These are phyloP conservation scores for Molanna angustata DNA, from an alignment of 2,888 invertebrate genomes.

Conservation along the genomic window DNA sequence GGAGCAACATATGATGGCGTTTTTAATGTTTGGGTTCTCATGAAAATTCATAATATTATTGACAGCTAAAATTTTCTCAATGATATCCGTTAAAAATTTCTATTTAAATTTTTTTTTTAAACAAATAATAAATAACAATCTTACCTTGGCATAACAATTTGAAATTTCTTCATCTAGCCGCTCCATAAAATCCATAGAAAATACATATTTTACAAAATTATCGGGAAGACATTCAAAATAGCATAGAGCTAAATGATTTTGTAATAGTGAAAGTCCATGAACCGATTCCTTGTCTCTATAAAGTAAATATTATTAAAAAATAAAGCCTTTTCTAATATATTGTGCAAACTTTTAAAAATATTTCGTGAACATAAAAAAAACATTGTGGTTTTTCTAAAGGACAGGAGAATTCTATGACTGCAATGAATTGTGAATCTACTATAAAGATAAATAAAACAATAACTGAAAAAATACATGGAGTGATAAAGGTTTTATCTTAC, in stretches of 20 bases:
- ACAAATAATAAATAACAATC: not conserved
- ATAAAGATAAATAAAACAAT: too few species aligned
- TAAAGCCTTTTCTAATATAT: not conserved
- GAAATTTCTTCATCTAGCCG: slow-evolving; percentile 26
- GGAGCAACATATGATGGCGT: too few species aligned
- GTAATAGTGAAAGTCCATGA: slow-evolving; percentile 10
- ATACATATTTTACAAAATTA: slow-evolving; percentile 25
- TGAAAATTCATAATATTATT: too few species aligned
- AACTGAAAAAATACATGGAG: too few species aligned
- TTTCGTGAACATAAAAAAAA: too few species aligned
- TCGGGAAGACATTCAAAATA: slow-evolving; percentile 20
- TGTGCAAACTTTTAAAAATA: too few species aligned
- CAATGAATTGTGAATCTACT: too few species aligned
- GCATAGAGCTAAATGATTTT: slow-evolving; percentile 20
- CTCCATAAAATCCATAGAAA: slow-evolving; percentile 31
- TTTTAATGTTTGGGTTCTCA: too few species aligned
- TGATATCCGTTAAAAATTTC: not conserved
- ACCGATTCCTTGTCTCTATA: slow-evolving; percentile 1
- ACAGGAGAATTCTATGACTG: too few species aligned
- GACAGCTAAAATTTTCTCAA: too few species aligned
- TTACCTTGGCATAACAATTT: slow-evolving; percentile 27
- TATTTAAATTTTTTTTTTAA: not conserved
- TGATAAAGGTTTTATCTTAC: too few species aligned
- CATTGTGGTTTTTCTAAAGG: too few species aligned
- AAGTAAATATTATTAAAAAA: not conserved